Percentiles rank a stretch among this genome's conserved stretches.
Evolutionary conservation across 1,140 invertebrate genomes (phyloP).

Genomic region (Carcinoscorpius rotundicauda): DNA sequence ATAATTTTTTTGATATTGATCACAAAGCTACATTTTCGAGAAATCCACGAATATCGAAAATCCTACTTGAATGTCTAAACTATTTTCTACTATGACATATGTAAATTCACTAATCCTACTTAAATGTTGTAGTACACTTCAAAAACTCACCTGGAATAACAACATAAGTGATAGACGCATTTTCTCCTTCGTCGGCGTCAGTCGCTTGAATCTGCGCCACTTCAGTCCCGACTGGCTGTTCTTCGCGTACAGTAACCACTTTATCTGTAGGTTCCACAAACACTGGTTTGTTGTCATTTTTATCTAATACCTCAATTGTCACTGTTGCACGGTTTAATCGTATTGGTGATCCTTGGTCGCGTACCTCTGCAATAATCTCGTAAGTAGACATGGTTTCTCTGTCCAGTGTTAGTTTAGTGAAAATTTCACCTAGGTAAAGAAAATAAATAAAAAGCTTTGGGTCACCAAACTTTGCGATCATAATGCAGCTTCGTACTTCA

Average conservation of each 20-base stretch:
- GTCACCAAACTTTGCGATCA: neutral
- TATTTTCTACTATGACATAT: neutral
- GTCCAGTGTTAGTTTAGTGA: conserved; percentile 64
- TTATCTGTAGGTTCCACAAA: conserved; percentile 52
- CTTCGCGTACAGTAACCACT: conserved; percentile 61
- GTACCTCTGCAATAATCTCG: conserved; percentile 50
- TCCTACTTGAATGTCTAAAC: too few species aligned
- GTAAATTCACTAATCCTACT: neutral
- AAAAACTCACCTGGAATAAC: too few species aligned
- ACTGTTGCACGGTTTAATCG: conserved; percentile 51
- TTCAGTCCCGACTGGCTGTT: conserved; percentile 52
- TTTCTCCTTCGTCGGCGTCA: neutral
- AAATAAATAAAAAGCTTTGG: neutral
- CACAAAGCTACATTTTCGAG: too few species aligned
- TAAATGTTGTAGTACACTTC: too few species aligned
- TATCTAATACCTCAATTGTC: conserved; percentile 63
- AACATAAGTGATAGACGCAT: too few species aligned
- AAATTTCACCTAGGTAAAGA: conserved; percentile 54
- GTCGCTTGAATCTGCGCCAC: conserved; percentile 10
- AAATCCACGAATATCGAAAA: too few species aligned
- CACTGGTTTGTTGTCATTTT: conserved; percentile 80
- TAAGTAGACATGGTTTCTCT: conserved; percentile 65
- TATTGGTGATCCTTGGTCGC: conserved; percentile 12
- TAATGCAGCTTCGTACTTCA: neutral
- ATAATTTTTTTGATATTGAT: too few species aligned